Base-by-base conservation (phyloP, 2,888 invertebrate species). In the Xanthorhoe spadicearia region DNA sequence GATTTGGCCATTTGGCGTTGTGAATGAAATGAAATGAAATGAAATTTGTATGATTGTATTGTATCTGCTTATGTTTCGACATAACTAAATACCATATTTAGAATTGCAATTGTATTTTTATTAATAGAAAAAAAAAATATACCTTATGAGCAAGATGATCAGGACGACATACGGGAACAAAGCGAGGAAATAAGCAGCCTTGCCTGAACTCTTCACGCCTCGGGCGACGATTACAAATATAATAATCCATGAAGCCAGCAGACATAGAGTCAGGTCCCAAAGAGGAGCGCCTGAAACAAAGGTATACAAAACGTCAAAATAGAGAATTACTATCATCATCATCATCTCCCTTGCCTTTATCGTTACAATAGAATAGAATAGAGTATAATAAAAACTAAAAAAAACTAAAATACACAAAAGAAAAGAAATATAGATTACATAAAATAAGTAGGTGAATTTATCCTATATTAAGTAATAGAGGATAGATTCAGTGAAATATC, bases 171-270 rank as follows among this genome's bases (percentile, higher is more conserved):
- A 97, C 0, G 97, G 97, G 83, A 97, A 97, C 2, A 98, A 82
- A 0, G 98, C 98, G 4, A 98, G 95, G 86, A 98, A 97, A 84
- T 98, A 98, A 0, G 98, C 95, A 0, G 95, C 96, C 86, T 97
- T 97, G 38, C 97, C 97, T 0, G 96, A 96, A 79, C 96, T 96
- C 81, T 96, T 95, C 0, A 97, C 96, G 2, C 97, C 97, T 74
- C 94, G 94, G 35, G 95, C 93, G 19, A 96, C 95, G 48, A 96
- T 95, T 5, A 95, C 78, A 76, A 96, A 96, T 17, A 96, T 95
- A 0, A 95, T 87, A 17, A 95, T 55, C 97, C 97, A 97, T 0
- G 96, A 94, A 0, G 92, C 90, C 0, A 96, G 82, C 6, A 97
- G 88, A 62, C 95, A 95, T 0, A 96, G 77, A 0, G 95, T 93